phyloP scores from a whole-genome alignment of 2,113 vertebrate genomes.

The Elaphurus davidianus region DNA sequence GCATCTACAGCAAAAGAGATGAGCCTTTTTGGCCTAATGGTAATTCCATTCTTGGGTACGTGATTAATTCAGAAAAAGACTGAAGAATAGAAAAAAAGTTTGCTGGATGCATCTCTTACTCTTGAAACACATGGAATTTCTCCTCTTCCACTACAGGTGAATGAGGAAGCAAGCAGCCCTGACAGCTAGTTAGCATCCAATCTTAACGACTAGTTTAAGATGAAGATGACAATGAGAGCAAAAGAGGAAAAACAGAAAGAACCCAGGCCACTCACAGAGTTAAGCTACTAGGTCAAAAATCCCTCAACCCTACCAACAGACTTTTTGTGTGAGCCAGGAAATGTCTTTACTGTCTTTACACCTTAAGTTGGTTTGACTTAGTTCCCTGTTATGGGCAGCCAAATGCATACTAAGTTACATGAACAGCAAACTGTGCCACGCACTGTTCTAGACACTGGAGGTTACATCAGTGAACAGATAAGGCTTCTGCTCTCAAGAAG shows the following conservation, averaged over 20 bases:
- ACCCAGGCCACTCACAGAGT: not conserved
- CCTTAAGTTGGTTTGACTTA: not conserved
- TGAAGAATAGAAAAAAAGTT: constrained; percentile 6
- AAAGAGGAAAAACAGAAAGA: not conserved
- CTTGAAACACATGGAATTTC: not conserved
- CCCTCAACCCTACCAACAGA: not conserved
- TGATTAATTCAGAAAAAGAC: not conserved
- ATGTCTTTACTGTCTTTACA: not conserved
- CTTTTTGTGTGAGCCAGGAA: not conserved
- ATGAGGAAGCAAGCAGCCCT: not conserved
- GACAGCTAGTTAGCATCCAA: not conserved
- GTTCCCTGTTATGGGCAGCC: not conserved
- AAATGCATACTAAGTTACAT: not conserved
- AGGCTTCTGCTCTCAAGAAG: not conserved
- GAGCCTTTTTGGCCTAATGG: not conserved
- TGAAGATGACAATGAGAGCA: not conserved
- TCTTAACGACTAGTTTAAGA: not conserved
- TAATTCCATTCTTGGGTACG: not conserved
- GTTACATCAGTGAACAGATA: not conserved
- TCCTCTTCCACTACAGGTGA: not conserved
- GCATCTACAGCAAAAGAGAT: not conserved
- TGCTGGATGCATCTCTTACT: not conserved
- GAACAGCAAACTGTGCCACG: not conserved
- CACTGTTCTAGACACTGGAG: not conserved
- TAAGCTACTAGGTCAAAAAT: not conserved